Percentiles rank a stretch among this genome's conserved stretches.
Evolutionary conservation across 2,797 vertebrate species (phyloP).

Genomic region (Numenius phaeopus): DNA sequence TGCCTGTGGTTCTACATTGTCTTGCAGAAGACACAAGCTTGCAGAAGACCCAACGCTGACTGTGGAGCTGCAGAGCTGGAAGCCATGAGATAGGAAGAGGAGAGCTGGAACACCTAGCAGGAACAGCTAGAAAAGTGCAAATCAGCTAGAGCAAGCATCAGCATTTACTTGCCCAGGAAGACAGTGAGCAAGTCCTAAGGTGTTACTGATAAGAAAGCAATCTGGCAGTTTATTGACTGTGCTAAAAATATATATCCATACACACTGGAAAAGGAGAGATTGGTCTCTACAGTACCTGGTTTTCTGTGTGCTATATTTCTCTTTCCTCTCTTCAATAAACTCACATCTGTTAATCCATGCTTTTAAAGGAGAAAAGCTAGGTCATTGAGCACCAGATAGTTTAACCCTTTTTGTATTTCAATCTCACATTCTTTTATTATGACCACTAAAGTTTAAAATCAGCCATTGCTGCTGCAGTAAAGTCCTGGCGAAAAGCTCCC

Average conservation of each 20-base stretch:
- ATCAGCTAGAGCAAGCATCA: neutral
- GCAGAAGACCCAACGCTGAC: fast-evolving
- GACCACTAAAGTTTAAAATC: neutral
- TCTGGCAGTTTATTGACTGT: neutral
- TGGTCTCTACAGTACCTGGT: neutral
- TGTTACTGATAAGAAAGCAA: neutral
- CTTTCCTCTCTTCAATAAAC: neutral
- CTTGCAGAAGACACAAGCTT: neutral
- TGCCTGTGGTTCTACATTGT: neutral
- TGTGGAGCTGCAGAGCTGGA: neutral
- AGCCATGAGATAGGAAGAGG: neutral
- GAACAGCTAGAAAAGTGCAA: neutral
- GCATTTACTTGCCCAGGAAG: neutral
- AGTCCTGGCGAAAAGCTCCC: neutral
- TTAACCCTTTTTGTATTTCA: neutral
- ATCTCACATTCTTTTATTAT: neutral
- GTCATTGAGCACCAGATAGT: neutral
- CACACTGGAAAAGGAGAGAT: neutral
- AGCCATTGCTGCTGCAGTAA: neutral
- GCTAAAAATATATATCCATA: neutral
- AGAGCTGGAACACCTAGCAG: neutral
- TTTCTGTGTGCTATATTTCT: neutral
- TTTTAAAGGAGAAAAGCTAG: neutral
- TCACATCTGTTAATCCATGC: neutral
- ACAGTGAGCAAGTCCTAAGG: neutral